Conservation (phyloP, 2,113 vertebrate species). For the Puffinus mauretanicus region DNA sequence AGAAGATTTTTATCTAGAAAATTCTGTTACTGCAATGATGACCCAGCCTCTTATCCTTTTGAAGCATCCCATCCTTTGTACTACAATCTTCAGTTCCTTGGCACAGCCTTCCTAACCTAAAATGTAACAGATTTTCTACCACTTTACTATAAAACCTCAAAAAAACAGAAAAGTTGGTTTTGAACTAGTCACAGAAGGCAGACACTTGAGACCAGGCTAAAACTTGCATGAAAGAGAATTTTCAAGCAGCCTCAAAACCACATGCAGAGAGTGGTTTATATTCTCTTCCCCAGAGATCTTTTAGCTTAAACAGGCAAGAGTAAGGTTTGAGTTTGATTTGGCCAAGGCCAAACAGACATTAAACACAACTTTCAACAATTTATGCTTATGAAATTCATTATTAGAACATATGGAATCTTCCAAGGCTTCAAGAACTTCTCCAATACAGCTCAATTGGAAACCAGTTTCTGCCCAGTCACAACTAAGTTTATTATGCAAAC, state of each 20-base stretch:
- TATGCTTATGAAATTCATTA: not conserved
- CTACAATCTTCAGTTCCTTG: not conserved
- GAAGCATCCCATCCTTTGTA: not conserved
- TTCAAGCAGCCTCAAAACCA: slow-evolving; percentile 1
- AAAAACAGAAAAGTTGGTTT: not conserved
- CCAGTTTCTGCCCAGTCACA: not conserved
- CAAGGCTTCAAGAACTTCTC: not conserved
- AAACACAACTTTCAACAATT: not conserved
- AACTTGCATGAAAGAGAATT: slow-evolving; percentile 16
- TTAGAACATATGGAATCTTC: not conserved
- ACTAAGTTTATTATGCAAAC: not conserved
- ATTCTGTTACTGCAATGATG: not conserved
- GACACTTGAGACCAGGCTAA: not conserved
- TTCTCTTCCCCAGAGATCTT: slow-evolving; percentile 3
- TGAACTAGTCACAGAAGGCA: not conserved
- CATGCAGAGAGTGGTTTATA: not conserved
- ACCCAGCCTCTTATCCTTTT: not conserved
- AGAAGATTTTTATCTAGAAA: not conserved
- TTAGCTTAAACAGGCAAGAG: not conserved
- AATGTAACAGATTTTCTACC: not conserved
- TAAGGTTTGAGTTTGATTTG: not conserved
- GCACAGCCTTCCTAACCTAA: not conserved
- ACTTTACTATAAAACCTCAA: not conserved
- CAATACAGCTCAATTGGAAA: not conserved
- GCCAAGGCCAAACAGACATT: not conserved